Conservation (phyloP, 2,888 invertebrate genomes). For the Leptinotarsa haldemani region DNA sequence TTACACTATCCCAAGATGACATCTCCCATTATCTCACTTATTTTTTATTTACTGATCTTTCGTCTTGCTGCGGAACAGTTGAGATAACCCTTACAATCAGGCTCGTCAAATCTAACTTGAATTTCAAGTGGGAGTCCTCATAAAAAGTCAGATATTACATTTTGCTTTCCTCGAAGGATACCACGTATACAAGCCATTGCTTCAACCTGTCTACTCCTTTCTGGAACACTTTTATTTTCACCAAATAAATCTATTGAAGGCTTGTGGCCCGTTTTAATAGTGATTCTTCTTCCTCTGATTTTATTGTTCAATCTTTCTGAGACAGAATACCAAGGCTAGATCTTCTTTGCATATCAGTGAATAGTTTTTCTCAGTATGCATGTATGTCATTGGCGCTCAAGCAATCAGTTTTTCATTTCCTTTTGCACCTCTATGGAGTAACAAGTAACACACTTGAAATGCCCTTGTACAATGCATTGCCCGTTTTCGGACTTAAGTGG, state of each 20-base stretch:
- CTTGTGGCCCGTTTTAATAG: constrained; percentile 55
- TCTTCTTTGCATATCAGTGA: constrained; percentile 44
- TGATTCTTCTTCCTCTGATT: constrained; percentile 53
- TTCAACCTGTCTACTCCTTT: background rate
- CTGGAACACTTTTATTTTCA: constrained; percentile 9
- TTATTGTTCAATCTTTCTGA: constrained; percentile 57
- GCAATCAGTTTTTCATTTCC: constrained; percentile 47
- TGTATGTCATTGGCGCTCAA: constrained; percentile 52
- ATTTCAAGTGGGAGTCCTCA: constrained; percentile 2
- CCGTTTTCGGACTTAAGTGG: constrained; percentile 35
- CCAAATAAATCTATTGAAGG: constrained; percentile 54
- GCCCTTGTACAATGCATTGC: constrained; percentile 27
- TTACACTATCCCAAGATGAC: too few relatives aligned
- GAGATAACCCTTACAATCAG: constrained; percentile 13
- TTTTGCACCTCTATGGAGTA: background rate
- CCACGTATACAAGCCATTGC: constrained; percentile 2
- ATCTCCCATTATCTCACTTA: too few relatives aligned
- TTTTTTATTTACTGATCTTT: constrained; percentile 29
- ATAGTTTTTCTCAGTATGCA: constrained; percentile 46
- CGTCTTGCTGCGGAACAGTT: constrained; percentile 17
- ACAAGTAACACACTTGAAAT: constrained; percentile 13
- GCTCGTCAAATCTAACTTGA: background rate
- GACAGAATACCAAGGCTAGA: constrained; percentile 54
- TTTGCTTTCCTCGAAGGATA: background rate
- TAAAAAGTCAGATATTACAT: background rate